phyloP scores from a whole-genome alignment of 2,113 vertebrate species.

The Sprattus sprattus region DNA sequence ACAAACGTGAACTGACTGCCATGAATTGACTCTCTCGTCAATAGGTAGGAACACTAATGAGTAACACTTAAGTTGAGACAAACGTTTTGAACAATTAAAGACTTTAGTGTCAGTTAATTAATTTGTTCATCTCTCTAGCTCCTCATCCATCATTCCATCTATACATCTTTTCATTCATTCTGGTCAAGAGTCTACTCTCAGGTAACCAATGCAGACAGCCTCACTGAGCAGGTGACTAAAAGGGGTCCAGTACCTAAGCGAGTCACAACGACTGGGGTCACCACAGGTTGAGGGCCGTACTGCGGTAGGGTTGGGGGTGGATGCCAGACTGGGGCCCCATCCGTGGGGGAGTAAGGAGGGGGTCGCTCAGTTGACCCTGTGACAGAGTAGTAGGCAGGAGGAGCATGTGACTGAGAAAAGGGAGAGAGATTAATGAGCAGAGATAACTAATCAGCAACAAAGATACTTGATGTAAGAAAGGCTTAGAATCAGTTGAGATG shows the following conservation, averaged over 20 bases:
- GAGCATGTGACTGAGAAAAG: constrained; percentile 28
- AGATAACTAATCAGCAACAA: background rate
- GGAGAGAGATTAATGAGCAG: background rate
- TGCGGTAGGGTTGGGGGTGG: constrained; percentile 20
- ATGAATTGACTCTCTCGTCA: no score
- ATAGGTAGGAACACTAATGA: no score
- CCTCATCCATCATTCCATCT: background rate
- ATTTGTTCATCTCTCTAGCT: background rate
- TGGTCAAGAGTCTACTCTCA: background rate
- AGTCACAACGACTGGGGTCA: background rate
- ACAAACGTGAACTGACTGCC: no score
- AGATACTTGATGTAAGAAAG: no score
- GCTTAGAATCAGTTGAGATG: no score
- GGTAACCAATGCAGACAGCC: background rate
- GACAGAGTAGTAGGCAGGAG: constrained; percentile 42
- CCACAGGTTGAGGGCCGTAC: constrained; percentile 27
- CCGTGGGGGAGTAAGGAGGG: constrained; percentile 30
- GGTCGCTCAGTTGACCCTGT: constrained; percentile 24
- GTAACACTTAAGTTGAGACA: no score
- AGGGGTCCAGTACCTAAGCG: background rate
- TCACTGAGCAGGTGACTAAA: background rate
- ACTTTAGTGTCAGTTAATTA: no score
- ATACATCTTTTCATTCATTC: background rate
- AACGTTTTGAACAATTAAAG: no score
- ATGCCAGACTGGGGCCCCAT: background rate